Percentiles rank a stretch among this genome's conserved stretches.
phyloP scores from a whole-genome alignment of 1,140 invertebrate species.

The Phortica variegata region DNA sequence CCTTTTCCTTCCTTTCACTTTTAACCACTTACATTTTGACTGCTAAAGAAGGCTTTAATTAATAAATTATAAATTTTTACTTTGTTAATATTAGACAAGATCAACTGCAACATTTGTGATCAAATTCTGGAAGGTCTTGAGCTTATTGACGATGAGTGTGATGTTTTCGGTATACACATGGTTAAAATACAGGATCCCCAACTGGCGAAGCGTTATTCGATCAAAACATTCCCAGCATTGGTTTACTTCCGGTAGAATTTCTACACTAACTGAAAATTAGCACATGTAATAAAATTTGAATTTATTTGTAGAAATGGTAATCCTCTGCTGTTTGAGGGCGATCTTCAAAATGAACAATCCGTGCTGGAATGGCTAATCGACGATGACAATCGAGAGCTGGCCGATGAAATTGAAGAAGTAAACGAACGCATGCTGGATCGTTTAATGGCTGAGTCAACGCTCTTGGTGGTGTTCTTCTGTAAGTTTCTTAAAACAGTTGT shows the following conservation, averaged over 20 bases:
- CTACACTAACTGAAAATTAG: background rate
- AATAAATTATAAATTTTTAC: constrained; percentile 2
- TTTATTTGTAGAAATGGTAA: constrained; percentile 72
- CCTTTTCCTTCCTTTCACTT: constrained; percentile 20
- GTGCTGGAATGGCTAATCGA: constrained; percentile 91
- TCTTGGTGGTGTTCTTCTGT: constrained; percentile 92
- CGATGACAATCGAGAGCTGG: constrained; percentile 89
- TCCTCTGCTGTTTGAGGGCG: constrained; percentile 89
- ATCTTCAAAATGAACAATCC: constrained; percentile 87
- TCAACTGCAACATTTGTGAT: constrained; percentile 90
- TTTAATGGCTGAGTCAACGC: constrained; percentile 82
- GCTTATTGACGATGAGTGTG: constrained; percentile 89
- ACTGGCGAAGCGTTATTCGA: constrained; percentile 87
- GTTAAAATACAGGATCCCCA: constrained; percentile 92
- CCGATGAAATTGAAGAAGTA: constrained; percentile 92
- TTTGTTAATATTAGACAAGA: constrained; percentile 69
- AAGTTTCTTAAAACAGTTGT: constrained; percentile 60
- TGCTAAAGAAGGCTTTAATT: constrained; percentile 12
- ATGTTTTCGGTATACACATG: constrained; percentile 91
- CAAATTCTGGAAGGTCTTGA: constrained; percentile 86
- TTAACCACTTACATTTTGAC: constrained; percentile 8
- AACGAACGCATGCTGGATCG: constrained; percentile 88
- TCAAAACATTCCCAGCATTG: constrained; percentile 91
- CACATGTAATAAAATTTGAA: background rate
- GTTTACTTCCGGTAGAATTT: constrained; percentile 81